Evolutionary conservation across 1,140 invertebrate genomes (phyloP).

Genomic region (Brachionus rotundiformis): DNA sequence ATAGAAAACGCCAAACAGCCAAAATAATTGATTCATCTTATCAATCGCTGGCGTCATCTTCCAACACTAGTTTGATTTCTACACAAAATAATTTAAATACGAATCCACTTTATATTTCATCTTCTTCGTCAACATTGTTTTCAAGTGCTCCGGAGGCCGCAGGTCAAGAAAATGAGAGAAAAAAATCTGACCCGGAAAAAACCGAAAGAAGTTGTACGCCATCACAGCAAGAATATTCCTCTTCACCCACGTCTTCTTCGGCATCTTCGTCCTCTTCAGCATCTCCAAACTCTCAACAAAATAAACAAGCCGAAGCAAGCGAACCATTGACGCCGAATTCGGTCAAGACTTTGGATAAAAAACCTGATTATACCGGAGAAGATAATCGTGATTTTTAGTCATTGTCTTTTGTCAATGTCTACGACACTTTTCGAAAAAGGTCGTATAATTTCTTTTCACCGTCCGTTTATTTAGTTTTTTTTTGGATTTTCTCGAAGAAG

Average conservation of each 20-base stretch:
- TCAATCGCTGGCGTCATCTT: constrained; percentile 8
- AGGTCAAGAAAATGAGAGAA: not conserved
- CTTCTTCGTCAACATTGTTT: constrained; percentile 5
- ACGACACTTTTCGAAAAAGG: constrained; percentile 17
- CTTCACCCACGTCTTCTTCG: not conserved
- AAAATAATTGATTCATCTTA: constrained; percentile 40
- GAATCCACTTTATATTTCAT: not conserved
- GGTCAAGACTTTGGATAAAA: not conserved
- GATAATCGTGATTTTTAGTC: constrained; percentile 30
- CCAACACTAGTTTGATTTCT: constrained; percentile 21
- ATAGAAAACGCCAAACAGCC: constrained; percentile 37
- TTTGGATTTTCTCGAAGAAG: not conserved
- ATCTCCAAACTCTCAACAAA: constrained; percentile 6
- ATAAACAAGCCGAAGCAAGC: not conserved
- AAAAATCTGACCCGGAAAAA: constrained; percentile 9
- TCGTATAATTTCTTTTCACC: not conserved
- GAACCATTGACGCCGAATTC: not conserved
- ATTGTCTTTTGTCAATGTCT: not conserved
- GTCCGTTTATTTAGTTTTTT: constrained; percentile 25
- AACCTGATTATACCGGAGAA: not conserved
- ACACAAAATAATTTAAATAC: not conserved
- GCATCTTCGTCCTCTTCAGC: constrained; percentile 34
- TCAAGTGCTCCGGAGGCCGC: not conserved
- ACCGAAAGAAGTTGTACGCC: not conserved
- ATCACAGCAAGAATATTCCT: constrained; percentile 33